Percentiles rank a stretch among this genome's conserved stretches.
phyloP scores from a whole-genome alignment of 2,797 vertebrate species.

The Enteromius afrohamiltoni region DNA sequence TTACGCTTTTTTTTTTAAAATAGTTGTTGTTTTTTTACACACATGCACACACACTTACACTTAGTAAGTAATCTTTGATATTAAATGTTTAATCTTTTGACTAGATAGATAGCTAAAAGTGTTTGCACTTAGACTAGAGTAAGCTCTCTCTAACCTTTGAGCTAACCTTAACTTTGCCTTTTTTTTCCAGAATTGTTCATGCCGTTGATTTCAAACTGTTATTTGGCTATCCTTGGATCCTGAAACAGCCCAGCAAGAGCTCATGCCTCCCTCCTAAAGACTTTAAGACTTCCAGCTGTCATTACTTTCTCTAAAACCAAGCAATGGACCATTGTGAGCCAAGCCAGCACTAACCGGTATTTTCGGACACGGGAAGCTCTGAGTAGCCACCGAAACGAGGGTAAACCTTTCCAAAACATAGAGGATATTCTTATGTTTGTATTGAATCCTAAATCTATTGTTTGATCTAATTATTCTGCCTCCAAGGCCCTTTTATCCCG shows the following conservation, averaged over 20 bases:
- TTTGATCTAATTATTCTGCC: conserved; percentile 66
- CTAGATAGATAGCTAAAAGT: background rate
- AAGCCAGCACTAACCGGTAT: conserved; percentile 5
- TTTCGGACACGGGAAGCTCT: conserved; percentile 16
- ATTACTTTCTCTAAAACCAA: conserved; percentile 22
- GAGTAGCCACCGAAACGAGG: background rate
- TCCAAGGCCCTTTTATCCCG: conserved; percentile 54
- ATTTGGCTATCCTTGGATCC: conserved; percentile 31
- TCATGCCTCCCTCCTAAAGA: conserved; percentile 29
- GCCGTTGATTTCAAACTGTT: conserved; percentile 11
- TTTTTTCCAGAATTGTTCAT: conserved; percentile 24
- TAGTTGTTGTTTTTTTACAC: background rate
- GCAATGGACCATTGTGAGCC: conserved; percentile 11
- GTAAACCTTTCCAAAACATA: conserved; percentile 30
- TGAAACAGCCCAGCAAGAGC: conserved; percentile 16
- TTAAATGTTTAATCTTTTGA: background rate
- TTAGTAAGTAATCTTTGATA: background rate
- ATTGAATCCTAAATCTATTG: conserved; percentile 61
- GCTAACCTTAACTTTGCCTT: conserved; percentile 27
- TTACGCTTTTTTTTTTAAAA: background rate
- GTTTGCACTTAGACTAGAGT: background rate
- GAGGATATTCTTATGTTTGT: conserved; percentile 54
- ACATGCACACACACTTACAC: background rate
- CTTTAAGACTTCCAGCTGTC: conserved; percentile 44
- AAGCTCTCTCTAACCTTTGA: background rate